These are phyloP conservation scores for Dipodomys spectabilis DNA, from an alignment of 2,113 vertebrate species.

Conservation along the genomic window DNA sequence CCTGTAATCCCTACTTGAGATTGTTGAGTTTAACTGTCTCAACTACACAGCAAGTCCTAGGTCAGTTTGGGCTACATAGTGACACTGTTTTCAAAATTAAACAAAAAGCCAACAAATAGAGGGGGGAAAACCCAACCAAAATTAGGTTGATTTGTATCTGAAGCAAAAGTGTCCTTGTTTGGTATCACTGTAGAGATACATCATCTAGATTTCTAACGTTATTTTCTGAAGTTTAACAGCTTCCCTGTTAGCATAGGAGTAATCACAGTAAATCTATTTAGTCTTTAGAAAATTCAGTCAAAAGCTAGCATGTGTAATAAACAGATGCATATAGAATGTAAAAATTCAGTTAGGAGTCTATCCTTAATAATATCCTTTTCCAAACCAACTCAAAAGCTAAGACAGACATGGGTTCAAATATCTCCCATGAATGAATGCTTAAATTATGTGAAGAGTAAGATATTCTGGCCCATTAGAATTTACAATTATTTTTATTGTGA, in stretches of 20 bases:
- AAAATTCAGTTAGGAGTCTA: background rate
- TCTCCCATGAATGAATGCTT: background rate
- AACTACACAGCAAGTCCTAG: too few relatives aligned
- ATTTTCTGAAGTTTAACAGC: background rate
- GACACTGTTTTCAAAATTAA: background rate
- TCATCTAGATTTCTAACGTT: background rate
- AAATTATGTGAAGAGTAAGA: slow-evolving; percentile 40
- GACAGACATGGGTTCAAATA: slow-evolving; percentile 11
- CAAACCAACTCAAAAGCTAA: slow-evolving; percentile 3
- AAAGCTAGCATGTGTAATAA: background rate
- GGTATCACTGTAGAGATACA: background rate
- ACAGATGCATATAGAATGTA: background rate
- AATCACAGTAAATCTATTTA: background rate
- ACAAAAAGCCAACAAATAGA: too few relatives aligned
- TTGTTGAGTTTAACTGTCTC: too few relatives aligned
- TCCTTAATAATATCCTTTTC: slow-evolving; percentile 12
- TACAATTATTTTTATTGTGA: background rate
- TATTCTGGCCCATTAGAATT: background rate
- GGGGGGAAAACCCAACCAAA: too few relatives aligned
- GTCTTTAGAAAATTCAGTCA: slow-evolving; percentile 3
- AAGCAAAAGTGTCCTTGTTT: background rate
- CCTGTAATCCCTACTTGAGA: too few relatives aligned
- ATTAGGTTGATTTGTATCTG: background rate
- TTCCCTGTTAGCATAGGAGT: background rate
- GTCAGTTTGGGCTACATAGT: too few relatives aligned